Base-by-base conservation (phyloP, 2,888 invertebrate genomes). In the Dynastes grantii region DNA sequence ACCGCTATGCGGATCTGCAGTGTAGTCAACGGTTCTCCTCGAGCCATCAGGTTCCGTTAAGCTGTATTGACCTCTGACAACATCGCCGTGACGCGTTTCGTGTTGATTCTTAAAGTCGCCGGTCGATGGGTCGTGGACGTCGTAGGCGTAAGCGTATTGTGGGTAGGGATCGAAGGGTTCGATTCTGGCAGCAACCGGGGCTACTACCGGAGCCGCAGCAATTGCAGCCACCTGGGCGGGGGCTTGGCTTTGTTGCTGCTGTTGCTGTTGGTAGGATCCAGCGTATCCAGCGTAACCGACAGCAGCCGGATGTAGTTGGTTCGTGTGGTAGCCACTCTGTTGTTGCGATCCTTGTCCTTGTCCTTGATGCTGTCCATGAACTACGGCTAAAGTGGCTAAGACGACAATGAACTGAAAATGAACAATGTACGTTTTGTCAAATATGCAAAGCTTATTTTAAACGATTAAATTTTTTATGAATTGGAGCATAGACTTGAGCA, bases 81-180 rank as follows among this genome's bases (percentile, higher is more conserved):
- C 84, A 79, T 88, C 87, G 2, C 88, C 88, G 76, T 85, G 81
- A 58, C 88, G 84, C 11, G 83, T 84, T 81, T 88, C 88, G 80
- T 87, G 86, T 80, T 88, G 88, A 79, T 86, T 88, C 78, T 88
- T 88, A 32, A 86, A 87, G 81, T 88, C 88, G 1, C 88, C 88
- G 27, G 88, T 88, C 58, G 85, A 84, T 32, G 84, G 85, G 81
- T 88, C 88, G 82, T 88, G 87, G 11, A 88, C 88, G 40, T 88
- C 85, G 82, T 88, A 88, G 6, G 87, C 86, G 79, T 84, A 88
- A 40, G 84, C 86, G 84, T 88, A 88, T 22, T 87, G 85, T 3
- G 88, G 88, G 78, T 87, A 83, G 27, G 87, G 87, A 80, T 88
- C 88, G 82, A 84, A 87, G 0, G 88, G 87, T 80, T 88, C 88